Conservation (phyloP, 2,113 vertebrate genomes). For the Dromiciops gliroides region DNA sequence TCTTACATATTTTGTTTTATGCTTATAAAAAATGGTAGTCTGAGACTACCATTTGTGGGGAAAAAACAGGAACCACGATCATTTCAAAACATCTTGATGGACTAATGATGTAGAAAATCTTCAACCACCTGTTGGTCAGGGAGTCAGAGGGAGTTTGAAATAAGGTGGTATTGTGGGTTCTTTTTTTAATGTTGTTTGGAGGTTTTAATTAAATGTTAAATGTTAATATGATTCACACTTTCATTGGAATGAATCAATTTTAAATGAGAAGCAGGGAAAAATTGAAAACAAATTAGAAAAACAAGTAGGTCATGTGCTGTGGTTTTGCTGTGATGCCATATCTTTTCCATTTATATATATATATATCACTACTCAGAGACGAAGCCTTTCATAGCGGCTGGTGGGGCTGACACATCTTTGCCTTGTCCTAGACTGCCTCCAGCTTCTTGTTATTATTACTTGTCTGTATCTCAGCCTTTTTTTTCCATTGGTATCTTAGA, state of each 20-base stretch:
- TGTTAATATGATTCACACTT: background rate
- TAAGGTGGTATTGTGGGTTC: background rate
- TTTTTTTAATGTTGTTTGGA: background rate
- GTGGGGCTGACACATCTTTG: background rate
- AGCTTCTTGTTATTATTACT: background rate
- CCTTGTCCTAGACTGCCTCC: background rate
- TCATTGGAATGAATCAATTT: background rate
- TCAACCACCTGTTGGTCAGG: background rate
- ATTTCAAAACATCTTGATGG: background rate
- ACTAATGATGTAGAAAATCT: background rate
- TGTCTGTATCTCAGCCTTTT: background rate
- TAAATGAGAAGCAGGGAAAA: constrained; percentile 14
- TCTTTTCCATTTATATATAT: constrained; percentile 13
- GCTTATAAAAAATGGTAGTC: background rate
- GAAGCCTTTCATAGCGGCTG: background rate
- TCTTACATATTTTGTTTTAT: background rate
- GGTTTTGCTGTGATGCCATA: background rate
- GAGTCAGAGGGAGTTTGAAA: background rate
- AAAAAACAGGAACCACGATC: background rate
- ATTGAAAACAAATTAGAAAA: constrained; percentile 13
- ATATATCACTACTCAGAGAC: background rate
- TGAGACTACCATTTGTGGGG: background rate
- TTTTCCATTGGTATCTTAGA: background rate
- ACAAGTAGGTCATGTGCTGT: background rate
- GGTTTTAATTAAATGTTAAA: constrained; percentile 29